These are phyloP conservation scores for Brachionus rubens DNA, from an alignment of 1,140 invertebrate genomes.

Conservation along the genomic window DNA sequence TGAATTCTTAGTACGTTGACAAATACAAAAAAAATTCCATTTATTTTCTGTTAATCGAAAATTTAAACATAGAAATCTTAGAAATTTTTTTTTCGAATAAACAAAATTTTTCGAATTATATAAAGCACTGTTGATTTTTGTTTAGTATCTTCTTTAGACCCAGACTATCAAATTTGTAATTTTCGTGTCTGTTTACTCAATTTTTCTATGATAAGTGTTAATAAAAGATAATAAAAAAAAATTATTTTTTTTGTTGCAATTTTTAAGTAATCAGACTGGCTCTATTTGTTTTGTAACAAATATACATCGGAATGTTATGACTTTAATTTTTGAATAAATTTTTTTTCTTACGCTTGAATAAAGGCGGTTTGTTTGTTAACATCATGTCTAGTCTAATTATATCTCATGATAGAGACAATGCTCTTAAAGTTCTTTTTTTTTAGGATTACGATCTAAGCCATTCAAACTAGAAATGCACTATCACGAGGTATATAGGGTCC, in stretches of 20 bases:
- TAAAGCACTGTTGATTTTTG: no score
- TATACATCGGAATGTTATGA: constrained; percentile 1
- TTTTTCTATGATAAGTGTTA: constrained; percentile 29
- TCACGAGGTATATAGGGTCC: background rate
- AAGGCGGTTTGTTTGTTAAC: no score
- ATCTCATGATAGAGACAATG: no score
- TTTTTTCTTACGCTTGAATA: no score
- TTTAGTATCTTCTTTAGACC: no score
- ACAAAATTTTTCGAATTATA: no score
- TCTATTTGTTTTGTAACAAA: background rate
- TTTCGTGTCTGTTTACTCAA: background rate
- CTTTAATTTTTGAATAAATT: constrained; percentile 6
- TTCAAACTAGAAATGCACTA: background rate
- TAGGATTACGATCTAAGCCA: background rate
- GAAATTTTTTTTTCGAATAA: no score
- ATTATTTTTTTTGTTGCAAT: background rate
- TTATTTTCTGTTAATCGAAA: constrained; percentile 15
- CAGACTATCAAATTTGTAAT: background rate
- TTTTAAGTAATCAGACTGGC: constrained; percentile 22
- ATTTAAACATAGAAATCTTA: background rate
- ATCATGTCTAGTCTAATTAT: constrained; percentile 31
- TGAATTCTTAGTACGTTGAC: constrained; percentile 17
- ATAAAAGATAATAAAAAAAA: background rate
- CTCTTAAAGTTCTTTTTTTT: background rate
- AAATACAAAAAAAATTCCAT: background rate